phyloP scores from a whole-genome alignment of 1,140 invertebrate species.

The Chymomyza costata region DNA sequence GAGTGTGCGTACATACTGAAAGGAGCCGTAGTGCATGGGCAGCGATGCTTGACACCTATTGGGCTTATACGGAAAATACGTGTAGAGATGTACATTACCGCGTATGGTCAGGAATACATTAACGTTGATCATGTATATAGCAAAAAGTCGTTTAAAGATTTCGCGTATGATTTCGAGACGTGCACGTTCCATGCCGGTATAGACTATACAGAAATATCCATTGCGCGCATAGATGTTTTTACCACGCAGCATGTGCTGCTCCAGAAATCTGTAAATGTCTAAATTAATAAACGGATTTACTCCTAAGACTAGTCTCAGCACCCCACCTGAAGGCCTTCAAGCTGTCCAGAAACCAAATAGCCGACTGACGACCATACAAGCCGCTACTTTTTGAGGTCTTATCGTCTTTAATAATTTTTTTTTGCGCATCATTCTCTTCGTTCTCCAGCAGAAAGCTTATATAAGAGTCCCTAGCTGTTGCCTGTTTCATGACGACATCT shows the following conservation, averaged over 20 bases:
- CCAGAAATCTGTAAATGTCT: slow-evolving; percentile 29
- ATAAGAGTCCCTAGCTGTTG: not conserved
- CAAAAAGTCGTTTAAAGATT: slow-evolving; percentile 54
- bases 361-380: slow-evolving; percentile 15
- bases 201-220: slow-evolving; percentile 52
- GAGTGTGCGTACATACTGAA: slow-evolving; percentile 12
- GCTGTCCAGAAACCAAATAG: slow-evolving; percentile 62
- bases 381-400: slow-evolving; percentile 23
- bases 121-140: slow-evolving; percentile 57
- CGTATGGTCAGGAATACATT: slow-evolving; percentile 39
- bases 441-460: slow-evolving; percentile 46
- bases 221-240: slow-evolving; percentile 44
- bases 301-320: not conserved
- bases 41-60: slow-evolving; percentile 45
- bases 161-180: slow-evolving; percentile 34
- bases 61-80: slow-evolving; percentile 58
- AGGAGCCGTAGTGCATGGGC: slow-evolving; percentile 47
- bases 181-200: slow-evolving; percentile 44
- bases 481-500: slow-evolving; percentile 25
- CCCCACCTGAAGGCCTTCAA: slow-evolving; percentile 35
- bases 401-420: no score
- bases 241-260: slow-evolving; percentile 30
- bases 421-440: slow-evolving; percentile 14
- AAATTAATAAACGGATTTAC: not conserved
- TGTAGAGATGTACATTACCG: slow-evolving; percentile 45